Evolutionary conservation across 1,140 invertebrate species (phyloP), one percentile per base, ranked within the genome.

Genomic region (Pachypsylla venusta): DNA sequence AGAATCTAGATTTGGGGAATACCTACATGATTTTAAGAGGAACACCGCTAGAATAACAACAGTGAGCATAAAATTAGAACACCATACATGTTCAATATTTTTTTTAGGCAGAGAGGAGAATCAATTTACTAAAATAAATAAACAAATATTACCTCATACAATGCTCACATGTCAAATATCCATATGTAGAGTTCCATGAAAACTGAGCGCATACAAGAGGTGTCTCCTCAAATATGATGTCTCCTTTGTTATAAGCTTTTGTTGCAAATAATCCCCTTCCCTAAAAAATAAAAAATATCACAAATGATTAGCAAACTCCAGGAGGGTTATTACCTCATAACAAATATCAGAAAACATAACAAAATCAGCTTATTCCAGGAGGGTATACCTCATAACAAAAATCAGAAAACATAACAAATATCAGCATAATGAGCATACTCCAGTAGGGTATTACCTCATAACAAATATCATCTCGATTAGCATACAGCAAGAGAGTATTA

Each of bases 151-250:
- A 82, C 76, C 80, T 79, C 75, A 98, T 79, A 70, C 93, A 98
- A 73, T 88, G 83, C 68, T 95, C 85, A 74, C 93, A 98, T 0
- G 92, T 88, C 64, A 80, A 71, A 71, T 97, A 98, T 64, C 83
- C 81, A 71, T 90, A 96, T 0, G 82, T 76, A 53, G 80, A 77
- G 76, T 97, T 97, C 93, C 93, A 97, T 1, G 88, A 79, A 75
- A 94, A 96, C 71, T 97, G 93, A 69, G 83, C 85, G 25, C 84
- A 87, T 3, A 96, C 83, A 30, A 97, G 68, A 1, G 93, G 93
- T 58, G 80, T 79, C 70, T 98, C 93, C 71, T 85, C 81, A 61
- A 97, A 82, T 54, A 98, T 86, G 16, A 83, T 72, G 66, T 92
- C 87, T 1, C 83, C 89, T 66, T 77, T 71, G 60, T 80, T 78